These are phyloP conservation scores for Mormyrus proboscirostris DNA, from an alignment of 2,797 vertebrate species.

Conservation along the genomic window DNA sequence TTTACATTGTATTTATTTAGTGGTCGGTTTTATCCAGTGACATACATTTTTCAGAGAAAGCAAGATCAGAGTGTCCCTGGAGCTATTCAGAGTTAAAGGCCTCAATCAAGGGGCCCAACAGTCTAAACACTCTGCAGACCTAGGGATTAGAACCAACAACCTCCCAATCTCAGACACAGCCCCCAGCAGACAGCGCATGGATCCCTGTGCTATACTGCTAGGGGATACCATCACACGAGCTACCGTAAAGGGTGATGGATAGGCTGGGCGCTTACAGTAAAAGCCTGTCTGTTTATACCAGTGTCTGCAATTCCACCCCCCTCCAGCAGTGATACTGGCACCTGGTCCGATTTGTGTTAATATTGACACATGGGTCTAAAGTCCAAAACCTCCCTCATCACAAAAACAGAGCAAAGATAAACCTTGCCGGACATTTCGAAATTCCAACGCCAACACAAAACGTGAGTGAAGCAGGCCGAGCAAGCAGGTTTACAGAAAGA, in stretches of 20 bases:
- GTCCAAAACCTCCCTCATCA: neutral
- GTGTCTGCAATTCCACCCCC: neutral
- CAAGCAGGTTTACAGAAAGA: neutral
- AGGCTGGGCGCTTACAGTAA: neutral
- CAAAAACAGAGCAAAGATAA: neutral
- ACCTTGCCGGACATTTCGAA: neutral
- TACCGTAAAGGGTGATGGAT: neutral
- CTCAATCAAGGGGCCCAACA: neutral
- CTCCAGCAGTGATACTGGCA: neutral
- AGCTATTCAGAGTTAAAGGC: neutral
- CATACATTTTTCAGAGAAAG: neutral
- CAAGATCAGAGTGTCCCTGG: neutral
- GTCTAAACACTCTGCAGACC: neutral
- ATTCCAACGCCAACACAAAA: neutral
- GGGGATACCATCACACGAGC: neutral
- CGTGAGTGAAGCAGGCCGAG: neutral
- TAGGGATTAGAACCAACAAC: neutral
- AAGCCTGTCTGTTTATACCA: neutral
- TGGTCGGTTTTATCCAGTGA: neutral
- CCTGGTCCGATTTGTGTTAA: neutral
- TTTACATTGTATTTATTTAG: neutral
- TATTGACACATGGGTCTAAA: constrained; percentile 2
- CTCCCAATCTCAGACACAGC: neutral
- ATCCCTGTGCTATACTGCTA: neutral
- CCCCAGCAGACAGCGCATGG: neutral